phyloP scores from a whole-genome alignment of 1,140 invertebrate species.

The Riptortus pedestris region DNA sequence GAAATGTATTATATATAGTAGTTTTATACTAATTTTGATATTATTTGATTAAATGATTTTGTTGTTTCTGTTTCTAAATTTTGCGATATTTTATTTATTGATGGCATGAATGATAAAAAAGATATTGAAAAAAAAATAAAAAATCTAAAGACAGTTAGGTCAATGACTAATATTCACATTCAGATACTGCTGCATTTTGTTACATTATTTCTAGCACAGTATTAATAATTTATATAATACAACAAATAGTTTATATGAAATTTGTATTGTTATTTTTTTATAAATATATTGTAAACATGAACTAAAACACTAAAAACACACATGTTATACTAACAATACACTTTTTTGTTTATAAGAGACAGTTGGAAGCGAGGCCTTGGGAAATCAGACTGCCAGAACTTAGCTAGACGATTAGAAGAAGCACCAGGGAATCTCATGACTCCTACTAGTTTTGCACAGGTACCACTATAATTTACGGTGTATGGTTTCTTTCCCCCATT shows the following conservation, averaged over 20 bases:
- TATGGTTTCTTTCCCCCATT: background rate
- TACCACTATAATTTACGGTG: background rate
- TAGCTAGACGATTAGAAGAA: slow-evolving; percentile 66
- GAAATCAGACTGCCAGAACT: slow-evolving; percentile 73
- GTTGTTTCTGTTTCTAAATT: too few species aligned
- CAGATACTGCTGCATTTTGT: background rate
- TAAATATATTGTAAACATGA: background rate
- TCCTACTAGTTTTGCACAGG: slow-evolving; percentile 40
- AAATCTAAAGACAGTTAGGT: too few species aligned
- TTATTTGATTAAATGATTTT: too few species aligned
- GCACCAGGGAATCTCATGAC: slow-evolving; percentile 78
- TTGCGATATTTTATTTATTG: too few species aligned
- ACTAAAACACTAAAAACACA: background rate
- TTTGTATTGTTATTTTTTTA: background rate
- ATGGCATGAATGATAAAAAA: too few species aligned
- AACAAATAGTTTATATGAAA: background rate
- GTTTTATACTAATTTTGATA: too few species aligned
- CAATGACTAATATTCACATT: background rate
- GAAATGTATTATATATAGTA: too few species aligned
- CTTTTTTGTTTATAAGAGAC: slow-evolving; percentile 22
- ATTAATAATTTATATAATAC: background rate
- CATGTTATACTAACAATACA: too few species aligned
- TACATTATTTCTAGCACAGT: background rate
- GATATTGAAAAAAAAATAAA: too few species aligned
- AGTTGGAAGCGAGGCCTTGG: slow-evolving; percentile 57